Evolutionary conservation across 2,113 vertebrate species (phyloP).

Genomic region (Amphiprion ocellaris): DNA sequence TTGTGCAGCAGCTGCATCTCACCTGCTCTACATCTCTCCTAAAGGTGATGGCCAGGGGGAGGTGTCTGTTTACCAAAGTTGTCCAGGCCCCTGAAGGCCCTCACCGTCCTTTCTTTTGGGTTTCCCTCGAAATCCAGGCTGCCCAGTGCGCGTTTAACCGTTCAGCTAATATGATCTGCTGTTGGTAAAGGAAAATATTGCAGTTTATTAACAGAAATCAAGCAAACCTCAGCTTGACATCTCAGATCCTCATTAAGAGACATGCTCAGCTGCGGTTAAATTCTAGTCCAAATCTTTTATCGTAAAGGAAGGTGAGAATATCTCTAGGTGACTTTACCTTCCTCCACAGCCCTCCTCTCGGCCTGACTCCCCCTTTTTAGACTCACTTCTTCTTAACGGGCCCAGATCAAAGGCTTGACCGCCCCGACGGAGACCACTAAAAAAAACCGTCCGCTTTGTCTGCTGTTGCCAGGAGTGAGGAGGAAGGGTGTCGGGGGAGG

Average conservation of each 20-base stretch:
- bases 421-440: conserved; percentile 77
- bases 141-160: conserved; percentile 22
- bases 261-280: neutral
- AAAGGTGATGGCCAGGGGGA: conserved; percentile 10
- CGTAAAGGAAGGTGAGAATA: neutral
- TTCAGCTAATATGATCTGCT: neutral
- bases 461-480: conserved; percentile 88
- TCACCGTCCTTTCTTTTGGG: neutral
- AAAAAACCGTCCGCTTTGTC: conserved; percentile 86
- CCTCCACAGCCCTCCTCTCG: conserved; percentile 31
- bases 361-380: conserved; percentile 42
- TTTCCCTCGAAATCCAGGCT: neutral
- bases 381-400: conserved; percentile 84
- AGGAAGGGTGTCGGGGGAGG: conserved; percentile 76
- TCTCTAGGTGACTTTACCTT: conserved; percentile 59
- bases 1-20: neutral
- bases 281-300: neutral
- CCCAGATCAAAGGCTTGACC: conserved; percentile 88
- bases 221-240: neutral
- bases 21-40: conserved; percentile 13
- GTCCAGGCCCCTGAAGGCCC: conserved; percentile 30
- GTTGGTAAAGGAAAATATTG: neutral
- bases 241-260: neutral
- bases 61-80: conserved; percentile 2
- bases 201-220: neutral